Evolutionary conservation across 2,797 vertebrate species (phyloP), one percentile per base, ranked within the genome.

Genomic region (Lacerta viridis): DNA sequence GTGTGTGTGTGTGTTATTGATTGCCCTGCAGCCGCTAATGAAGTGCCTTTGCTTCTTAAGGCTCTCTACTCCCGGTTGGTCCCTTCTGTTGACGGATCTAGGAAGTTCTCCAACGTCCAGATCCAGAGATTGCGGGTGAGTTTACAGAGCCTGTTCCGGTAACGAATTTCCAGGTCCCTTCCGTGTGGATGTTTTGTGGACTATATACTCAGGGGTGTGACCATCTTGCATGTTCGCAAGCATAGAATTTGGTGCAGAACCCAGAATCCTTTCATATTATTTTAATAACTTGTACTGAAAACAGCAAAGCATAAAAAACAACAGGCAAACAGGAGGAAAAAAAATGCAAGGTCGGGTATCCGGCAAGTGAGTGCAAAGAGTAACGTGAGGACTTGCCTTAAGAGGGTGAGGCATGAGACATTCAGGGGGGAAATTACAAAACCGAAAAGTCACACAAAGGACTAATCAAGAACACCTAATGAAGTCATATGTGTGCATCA

Each of bases 21-120:
- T 1, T 88, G 41, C 77, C 18, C 72, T 88, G 46, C 61, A 74
- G 7, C 41, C 76, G 43, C 87, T 94, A 55, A 91, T 46, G 29
- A 3, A 43, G 5, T 81, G 0, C 92, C 89, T 94, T 15, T 46
- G 18, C 92, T 94, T 80, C 94, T 86, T 43, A 93, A 99, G 99
- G 99, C 99, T 92, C 97, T 99, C 83, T 99, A 97, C 93, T 99
- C 96, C 93, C 98, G 99, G 77, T 95, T 99, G 96, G 99, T 99
- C 33, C 99, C 98, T 0, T 96, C 98, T 72, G 96, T 95, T 88
- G 97, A 82, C 82, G 98, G 98, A 75, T 92, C 98, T 86, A 98
- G 98, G 94, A 97, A 94, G 69, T 99, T 99, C 96, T 98, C 98
- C 4, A 96, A 97, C n/a, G 97, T 99, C 95, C 99, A 99, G 93